These are phyloP conservation scores for Julus scandinavius DNA, from an alignment of 2,888 invertebrate species.

Conservation along the genomic window DNA sequence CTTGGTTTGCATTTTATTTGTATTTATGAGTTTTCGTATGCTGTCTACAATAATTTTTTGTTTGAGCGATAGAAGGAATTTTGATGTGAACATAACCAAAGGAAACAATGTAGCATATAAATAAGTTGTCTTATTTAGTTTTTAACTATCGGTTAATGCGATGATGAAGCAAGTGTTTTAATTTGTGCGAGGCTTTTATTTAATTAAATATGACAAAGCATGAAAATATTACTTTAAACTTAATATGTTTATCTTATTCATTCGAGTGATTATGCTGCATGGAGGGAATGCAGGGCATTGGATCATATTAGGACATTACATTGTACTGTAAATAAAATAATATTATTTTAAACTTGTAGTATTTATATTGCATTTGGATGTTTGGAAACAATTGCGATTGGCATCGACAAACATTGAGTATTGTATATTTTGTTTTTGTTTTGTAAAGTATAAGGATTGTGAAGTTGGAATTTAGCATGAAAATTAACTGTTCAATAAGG, in stretches of 20 bases:
- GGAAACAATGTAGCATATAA: background rate
- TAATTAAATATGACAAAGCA: background rate
- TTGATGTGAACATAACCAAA: background rate
- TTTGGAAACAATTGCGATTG: background rate
- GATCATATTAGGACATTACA: background rate
- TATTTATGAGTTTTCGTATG: background rate
- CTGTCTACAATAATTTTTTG: background rate
- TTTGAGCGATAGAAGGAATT: background rate
- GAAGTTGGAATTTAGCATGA: background rate
- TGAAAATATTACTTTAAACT: background rate
- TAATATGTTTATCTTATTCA: background rate
- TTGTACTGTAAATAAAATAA: slow-evolving; percentile 19
- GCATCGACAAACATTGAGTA: background rate
- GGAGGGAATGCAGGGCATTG: slow-evolving; percentile 24
- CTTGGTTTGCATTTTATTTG: background rate
- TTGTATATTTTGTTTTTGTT: background rate
- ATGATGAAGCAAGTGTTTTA: background rate
- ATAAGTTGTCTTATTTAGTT: slow-evolving; percentile 7
- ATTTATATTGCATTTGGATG: background rate
- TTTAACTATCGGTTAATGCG: background rate
- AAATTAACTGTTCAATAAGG: too few species aligned
- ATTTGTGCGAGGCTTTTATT: background rate
- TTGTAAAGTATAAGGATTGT: background rate
- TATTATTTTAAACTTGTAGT: background rate
- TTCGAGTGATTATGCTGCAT: background rate